phyloP scores from a whole-genome alignment of 2,113 vertebrate genomes.

The Elgaria multicarinata region DNA sequence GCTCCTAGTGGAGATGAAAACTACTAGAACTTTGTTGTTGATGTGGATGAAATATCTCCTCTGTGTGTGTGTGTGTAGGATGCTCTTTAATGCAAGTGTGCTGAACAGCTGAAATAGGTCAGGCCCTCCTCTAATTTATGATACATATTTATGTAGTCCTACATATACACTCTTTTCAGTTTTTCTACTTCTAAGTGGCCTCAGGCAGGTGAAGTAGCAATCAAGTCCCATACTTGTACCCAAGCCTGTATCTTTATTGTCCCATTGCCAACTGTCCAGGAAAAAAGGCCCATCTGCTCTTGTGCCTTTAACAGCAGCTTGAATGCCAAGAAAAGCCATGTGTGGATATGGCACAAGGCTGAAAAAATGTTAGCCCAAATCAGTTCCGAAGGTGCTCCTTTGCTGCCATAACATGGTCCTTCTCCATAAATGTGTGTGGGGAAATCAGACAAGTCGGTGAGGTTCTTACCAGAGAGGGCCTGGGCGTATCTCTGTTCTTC shows the following conservation, averaged over 20 bases:
- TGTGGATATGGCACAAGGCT: conserved; percentile 19
- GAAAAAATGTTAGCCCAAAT: conserved; percentile 19
- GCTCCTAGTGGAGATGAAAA: no score
- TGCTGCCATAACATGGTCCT: conserved; percentile 32
- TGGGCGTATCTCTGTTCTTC: conserved; percentile 41
- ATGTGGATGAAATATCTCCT: no score
- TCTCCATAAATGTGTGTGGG: conserved; percentile 42
- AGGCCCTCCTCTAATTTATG: neutral
- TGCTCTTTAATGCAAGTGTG: no score
- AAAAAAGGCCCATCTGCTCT: neutral
- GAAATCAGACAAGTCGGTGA: conserved; percentile 36
- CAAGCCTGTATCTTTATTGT: neutral
- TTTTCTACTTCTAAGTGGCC: neutral
- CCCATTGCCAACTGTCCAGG: neutral
- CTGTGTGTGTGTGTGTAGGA: no score
- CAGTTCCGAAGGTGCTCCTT: conserved; percentile 25
- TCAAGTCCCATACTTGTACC: neutral
- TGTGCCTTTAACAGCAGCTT: neutral
- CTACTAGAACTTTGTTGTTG: no score
- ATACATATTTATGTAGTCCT: neutral
- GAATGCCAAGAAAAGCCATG: neutral
- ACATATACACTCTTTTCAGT: no score
- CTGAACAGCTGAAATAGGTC: no score
- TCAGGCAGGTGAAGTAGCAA: neutral
- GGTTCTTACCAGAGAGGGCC: conserved; percentile 33